These are phyloP conservation scores for fruit fly (Drosophila melanogaster) DNA, from an alignment of 1,140 invertebrate genomes.

Conservation along the genomic window Release_6_plus_ISO1_MT NC_004354.4:421001-421500, in stretches of 20 bases:
- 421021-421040: too few relatives aligned
- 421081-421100: too few relatives aligned
- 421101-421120: too few relatives aligned
- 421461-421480: conserved; percentile 84
- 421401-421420: conserved; percentile 84
- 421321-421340: neutral
- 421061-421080: too few relatives aligned
- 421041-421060: too few relatives aligned
- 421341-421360: conserved; percentile 33
- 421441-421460: conserved; percentile 31
- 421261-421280: conserved; percentile 17
- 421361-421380: conserved; percentile 45
- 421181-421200: conserved; percentile 54
- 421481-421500: conserved; percentile 80
- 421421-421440: conserved; percentile 64
- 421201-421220: conserved; percentile 67
- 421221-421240: conserved; percentile 20
- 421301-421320: conserved; percentile 46
- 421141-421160: conserved; percentile 21
- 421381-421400: conserved; percentile 75
- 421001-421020: too few relatives aligned
- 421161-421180: conserved; percentile 27
- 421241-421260: conserved; percentile 38
- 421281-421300: conserved; percentile 5
- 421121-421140: conserved; percentile 62